A percentile compares a stretch with the other conserved stretches of the same genome.
These are phyloP conservation scores for Martes flavigula DNA, from an alignment of 2,797 vertebrate genomes.

Conservation along the genomic window DNA sequence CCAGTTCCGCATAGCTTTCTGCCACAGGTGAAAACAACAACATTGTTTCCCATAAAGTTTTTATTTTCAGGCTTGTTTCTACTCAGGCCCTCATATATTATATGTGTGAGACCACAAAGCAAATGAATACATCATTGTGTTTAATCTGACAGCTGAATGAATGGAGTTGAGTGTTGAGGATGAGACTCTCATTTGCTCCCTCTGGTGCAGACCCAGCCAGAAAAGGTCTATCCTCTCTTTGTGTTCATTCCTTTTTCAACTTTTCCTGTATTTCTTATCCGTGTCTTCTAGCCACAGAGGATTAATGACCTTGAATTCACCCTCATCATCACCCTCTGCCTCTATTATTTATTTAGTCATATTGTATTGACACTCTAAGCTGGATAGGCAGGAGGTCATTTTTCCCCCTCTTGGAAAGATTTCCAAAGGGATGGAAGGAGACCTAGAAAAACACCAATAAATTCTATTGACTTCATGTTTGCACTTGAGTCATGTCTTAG, in stretches of 20 bases:
- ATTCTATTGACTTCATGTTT: constrained; percentile 47
- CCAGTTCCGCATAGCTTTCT: not conserved
- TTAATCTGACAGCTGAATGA: not conserved
- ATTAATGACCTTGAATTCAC: not conserved
- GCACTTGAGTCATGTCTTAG: constrained; percentile 22
- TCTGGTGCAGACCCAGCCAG: accelerated
- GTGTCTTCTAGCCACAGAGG: not conserved
- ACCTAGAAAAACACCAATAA: constrained; percentile 56
- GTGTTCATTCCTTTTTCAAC: not conserved
- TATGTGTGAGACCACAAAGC: not conserved
- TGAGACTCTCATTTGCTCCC: not conserved
- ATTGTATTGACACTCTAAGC: constrained; percentile 13
- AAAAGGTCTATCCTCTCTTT: not conserved
- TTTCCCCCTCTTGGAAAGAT: not conserved
- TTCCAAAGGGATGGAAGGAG: constrained; percentile 2
- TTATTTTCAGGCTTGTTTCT: not conserved
- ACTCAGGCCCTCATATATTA: not conserved
- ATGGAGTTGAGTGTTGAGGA: not conserved
- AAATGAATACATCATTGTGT: not conserved
- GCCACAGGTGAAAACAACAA: not conserved
- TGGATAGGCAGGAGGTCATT: not conserved
- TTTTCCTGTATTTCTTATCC: not conserved
- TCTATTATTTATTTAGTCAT: not conserved
- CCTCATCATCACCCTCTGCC: not conserved
- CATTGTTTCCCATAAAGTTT: not conserved